Base-by-base conservation (phyloP, 2,888 invertebrate species). In the Phania funesta region DNA sequence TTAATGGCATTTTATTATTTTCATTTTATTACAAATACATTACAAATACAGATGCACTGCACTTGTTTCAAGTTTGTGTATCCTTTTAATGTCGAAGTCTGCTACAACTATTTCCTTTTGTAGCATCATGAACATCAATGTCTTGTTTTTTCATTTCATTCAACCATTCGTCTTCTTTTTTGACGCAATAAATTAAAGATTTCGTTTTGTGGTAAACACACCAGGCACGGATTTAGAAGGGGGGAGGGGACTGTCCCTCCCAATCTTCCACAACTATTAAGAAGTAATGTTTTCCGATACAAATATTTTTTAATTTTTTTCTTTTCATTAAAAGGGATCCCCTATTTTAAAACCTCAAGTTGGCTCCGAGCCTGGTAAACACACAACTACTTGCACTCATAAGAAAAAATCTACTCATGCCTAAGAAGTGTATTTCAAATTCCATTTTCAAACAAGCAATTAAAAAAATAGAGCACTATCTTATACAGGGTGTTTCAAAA, bases 1-100 rank as follows among this genome's bases (percentile, higher is more conserved):
- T 76, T 68, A 77, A 81, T 68, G 68, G 67, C 48, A 73, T 73
- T 81, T 77, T 67, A 60, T 60, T 65, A 67, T 70, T 75, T 41
- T 56, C 50, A 50, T 52, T 64, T 46, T 26, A 29, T 58, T 54
- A 9, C 11, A n/a, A 29, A 70, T 9, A 48, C 20, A 20, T 11
- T 22, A 20, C 20, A 29, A 26, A 18, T 1, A 18, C 16, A n/a
- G 4, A 24, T n/a, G 6, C 29, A 56, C 11, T 22, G 7, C 22
- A n/a, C n/a, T n/a, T n/a, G n/a, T n/a, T 20, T 48, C n/a, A 46
- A 35, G 18, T 41, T 26, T 24, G n/a, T n/a, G n/a, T n/a, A n/a
- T 50, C 29, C 41, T 50, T 52, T 16, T 22, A 5, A 38, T 38
- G 48, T 22, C 29, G 38, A 8, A 13, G 48, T 38, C 13, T 71